Base-by-base conservation (phyloP, 2,888 invertebrate genomes). In the Mayetiola destructor region DNA sequence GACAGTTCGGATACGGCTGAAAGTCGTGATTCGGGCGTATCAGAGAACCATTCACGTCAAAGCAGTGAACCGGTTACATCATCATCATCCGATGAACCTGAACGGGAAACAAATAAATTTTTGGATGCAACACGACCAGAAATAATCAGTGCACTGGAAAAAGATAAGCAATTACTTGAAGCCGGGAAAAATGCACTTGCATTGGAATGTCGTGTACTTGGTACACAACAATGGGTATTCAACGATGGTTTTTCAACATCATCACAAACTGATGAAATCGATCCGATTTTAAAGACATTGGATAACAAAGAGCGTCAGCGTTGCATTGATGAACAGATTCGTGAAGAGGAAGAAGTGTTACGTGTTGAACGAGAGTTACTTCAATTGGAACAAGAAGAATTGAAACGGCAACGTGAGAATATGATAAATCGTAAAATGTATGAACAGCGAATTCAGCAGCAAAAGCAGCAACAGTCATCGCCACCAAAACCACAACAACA, bases 51-150 rank as follows among this genome's bases (percentile, higher is more conserved):
- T 65, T 86, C 85, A 65, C 79, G 87, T 64, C 87, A 88, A 68
- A 85, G 86, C 66, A 87, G 87, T 70, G 87, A 86, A 77, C 83
- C 83, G 4, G 84, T 82, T 70, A 84, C 84, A 9, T 77, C 79
- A 55, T 84, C 83, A 60, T 86, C 86, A 8, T 23, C 37, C 1
- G 88, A 88, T 66, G 89, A 89, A 68, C 88, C 85, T 65, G 88
- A 88, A 66, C 88, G 89, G 68, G 88, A 85, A 65, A 86, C 87
- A 63, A 79, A 81, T 63, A n/a, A 52, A 3, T 5, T 27, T 62
- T 27, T 69, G 64, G 37, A 75, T 36, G 79, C 80, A 65, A 80
- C 79, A 62, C 81, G 82, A 64, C 71, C 79, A 42, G 81, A 81
- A 67, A 81, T 82, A 56, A 80, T 81, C 59, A 81, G 80, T 67